phyloP scores from a whole-genome alignment of 2,888 invertebrate species.

The Therioaphis trifolii region DNA sequence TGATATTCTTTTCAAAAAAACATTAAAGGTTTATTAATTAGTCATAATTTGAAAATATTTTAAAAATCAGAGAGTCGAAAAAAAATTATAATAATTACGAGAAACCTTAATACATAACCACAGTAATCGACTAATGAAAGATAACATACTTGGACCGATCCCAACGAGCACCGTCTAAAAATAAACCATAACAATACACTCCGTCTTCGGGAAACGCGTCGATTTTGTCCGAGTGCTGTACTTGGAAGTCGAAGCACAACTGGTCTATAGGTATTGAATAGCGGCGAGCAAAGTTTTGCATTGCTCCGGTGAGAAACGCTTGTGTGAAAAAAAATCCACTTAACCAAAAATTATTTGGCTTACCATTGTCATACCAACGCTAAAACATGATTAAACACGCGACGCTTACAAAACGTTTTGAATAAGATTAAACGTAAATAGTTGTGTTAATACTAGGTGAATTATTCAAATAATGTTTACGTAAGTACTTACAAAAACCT shows the following conservation, averaged over 20 bases:
- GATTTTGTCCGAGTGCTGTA: constrained; percentile 68
- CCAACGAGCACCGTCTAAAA: constrained; percentile 89
- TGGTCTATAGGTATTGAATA: constrained; percentile 88
- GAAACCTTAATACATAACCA: too few species aligned
- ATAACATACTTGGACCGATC: constrained; percentile 72
- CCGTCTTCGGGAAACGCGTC: constrained; percentile 71
- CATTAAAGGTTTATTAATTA: too few species aligned
- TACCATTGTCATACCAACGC: constrained; percentile 74
- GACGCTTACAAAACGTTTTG: too few species aligned
- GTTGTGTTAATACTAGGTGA: too few species aligned
- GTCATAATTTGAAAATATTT: too few species aligned
- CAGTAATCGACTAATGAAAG: too few species aligned
- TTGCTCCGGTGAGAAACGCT: constrained; percentile 89
- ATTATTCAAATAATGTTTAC: too few species aligned
- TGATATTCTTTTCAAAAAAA: too few species aligned
- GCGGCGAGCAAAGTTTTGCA: constrained; percentile 90
- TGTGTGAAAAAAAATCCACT: constrained; percentile 94
- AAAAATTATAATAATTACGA: too few species aligned
- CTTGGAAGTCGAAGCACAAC: constrained; percentile 80
- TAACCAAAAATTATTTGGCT: constrained; percentile 88
- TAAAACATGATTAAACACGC: constrained; percentile 68
- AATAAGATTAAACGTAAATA: too few species aligned
- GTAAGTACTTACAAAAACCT: too few species aligned
- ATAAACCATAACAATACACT: constrained; percentile 81
- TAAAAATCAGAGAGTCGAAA: too few species aligned